phyloP scores from a whole-genome alignment of 2,113 vertebrate species.

The Gracilinanus agilis region DNA sequence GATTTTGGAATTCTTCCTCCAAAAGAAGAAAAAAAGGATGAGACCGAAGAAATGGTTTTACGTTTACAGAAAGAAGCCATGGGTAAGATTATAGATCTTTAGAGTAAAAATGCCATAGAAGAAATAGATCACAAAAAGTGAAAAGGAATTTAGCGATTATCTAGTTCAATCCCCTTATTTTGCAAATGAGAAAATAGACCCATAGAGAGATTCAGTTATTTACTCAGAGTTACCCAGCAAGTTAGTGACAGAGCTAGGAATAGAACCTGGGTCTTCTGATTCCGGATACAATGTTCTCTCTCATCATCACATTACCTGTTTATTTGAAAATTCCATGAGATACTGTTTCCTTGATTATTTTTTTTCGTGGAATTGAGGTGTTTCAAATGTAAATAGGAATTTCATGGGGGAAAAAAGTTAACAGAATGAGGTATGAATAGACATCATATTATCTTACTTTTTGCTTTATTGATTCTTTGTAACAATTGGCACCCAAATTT shows the following conservation, averaged over 20 bases:
- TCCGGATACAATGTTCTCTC: slow-evolving; percentile 13
- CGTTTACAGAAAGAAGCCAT: slow-evolving; percentile 80
- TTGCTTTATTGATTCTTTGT: neutral
- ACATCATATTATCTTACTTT: neutral
- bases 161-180: neutral
- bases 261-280: neutral
- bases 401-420: neutral
- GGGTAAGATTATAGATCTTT: slow-evolving; percentile 66
- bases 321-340: slow-evolving; percentile 6
- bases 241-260: slow-evolving; percentile 12
- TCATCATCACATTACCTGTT: neutral
- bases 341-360: neutral
- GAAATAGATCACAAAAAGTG: neutral
- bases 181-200: neutral
- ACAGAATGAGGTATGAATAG: neutral
- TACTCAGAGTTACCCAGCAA: slow-evolving; percentile 3
- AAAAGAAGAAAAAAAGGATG: slow-evolving; percentile 82
- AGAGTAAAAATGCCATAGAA: neutral
- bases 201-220: slow-evolving; percentile 6
- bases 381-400: neutral
- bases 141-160: neutral
- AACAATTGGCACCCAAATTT: neutral
- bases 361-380: neutral
- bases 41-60: slow-evolving; percentile 83
- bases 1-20: slow-evolving; percentile 84